phyloP scores from a whole-genome alignment of 2,888 invertebrate species.

The Meghimatium bilineatum region DNA sequence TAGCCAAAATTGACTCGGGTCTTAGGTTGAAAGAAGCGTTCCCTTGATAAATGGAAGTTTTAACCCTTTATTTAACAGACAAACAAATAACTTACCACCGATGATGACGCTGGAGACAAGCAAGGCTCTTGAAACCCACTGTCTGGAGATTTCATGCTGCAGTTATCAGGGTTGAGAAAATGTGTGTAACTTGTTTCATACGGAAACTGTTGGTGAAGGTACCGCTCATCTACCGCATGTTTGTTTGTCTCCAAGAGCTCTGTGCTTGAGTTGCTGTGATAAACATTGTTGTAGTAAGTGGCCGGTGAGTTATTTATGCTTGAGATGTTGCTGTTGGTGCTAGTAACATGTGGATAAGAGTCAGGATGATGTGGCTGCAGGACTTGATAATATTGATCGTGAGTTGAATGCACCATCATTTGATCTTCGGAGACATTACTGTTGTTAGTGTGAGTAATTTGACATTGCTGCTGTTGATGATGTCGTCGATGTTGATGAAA shows the following conservation, averaged over 20 bases:
- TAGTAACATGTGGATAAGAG: conserved; percentile 11
- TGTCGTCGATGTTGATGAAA: conserved; percentile 25
- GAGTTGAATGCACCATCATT: conserved; percentile 89
- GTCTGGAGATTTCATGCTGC: conserved; percentile 66
- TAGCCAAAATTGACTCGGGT: no score
- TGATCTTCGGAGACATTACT: conserved; percentile 57
- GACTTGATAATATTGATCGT: conserved; percentile 84
- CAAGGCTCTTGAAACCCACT: conserved; percentile 72
- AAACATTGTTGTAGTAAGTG: conserved; percentile 29
- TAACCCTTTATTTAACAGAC: no score
- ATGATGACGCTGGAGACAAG: conserved; percentile 58
- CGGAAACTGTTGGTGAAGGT: conserved; percentile 62
- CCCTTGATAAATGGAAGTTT: no score
- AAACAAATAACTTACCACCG: conserved; percentile 22
- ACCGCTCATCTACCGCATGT: conserved; percentile 59
- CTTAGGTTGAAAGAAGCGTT: no score
- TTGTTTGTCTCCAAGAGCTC: conserved; percentile 36
- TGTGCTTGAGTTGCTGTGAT: conserved; percentile 4
- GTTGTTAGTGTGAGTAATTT: background rate
- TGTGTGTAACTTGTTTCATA: conserved; percentile 35
- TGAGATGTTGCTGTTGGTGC: conserved; percentile 20
- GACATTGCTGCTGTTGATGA: conserved; percentile 25
- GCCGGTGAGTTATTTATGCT: conserved; percentile 15
- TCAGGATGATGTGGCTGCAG: conserved; percentile 52
- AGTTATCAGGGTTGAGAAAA: conserved; percentile 49